phyloP scores from a whole-genome alignment of 2,888 invertebrate species.

The Iselma pallidipennis region DNA sequence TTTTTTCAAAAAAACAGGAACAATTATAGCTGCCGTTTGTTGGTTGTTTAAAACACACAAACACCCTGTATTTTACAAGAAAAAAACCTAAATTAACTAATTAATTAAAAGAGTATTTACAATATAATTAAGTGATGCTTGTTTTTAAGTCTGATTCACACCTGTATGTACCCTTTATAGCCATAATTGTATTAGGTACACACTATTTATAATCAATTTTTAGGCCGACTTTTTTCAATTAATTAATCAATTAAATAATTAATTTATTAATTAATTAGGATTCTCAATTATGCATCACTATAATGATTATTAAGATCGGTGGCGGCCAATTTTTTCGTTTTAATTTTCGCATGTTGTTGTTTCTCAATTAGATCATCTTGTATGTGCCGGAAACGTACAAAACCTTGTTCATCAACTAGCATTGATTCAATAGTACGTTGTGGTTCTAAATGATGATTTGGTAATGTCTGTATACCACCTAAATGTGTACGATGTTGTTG shows the following conservation, averaged over 20 bases:
- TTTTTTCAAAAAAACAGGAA: slow-evolving; percentile 8
- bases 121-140: too few species aligned
- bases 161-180: too few species aligned
- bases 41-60: too few species aligned
- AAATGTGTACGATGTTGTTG: slow-evolving; percentile 58
- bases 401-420: slow-evolving; percentile 90
- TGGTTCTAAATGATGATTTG: slow-evolving; percentile 62
- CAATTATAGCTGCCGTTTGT: slow-evolving; percentile 37
- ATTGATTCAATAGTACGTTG: slow-evolving; percentile 60
- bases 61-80: slow-evolving; percentile 47
- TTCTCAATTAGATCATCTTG: slow-evolving; percentile 40
- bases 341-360: slow-evolving; percentile 20
- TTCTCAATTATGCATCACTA: slow-evolving; percentile 54
- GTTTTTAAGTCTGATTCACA: too few species aligned
- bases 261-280: slow-evolving; percentile 20
- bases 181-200: too few species aligned
- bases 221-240: slow-evolving; percentile 11
- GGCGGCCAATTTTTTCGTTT: slow-evolving; percentile 20
- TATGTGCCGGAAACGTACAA: slow-evolving; percentile 80
- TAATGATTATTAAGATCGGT: slow-evolving; percentile 51
- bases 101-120: too few species aligned
- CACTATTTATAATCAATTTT: too few species aligned
- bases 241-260: too few species aligned
- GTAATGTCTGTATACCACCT: slow-evolving; percentile 61
- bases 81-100: too few species aligned